phyloP scores from a whole-genome alignment of 1,140 invertebrate species.

The Chironomus tepperi region DNA sequence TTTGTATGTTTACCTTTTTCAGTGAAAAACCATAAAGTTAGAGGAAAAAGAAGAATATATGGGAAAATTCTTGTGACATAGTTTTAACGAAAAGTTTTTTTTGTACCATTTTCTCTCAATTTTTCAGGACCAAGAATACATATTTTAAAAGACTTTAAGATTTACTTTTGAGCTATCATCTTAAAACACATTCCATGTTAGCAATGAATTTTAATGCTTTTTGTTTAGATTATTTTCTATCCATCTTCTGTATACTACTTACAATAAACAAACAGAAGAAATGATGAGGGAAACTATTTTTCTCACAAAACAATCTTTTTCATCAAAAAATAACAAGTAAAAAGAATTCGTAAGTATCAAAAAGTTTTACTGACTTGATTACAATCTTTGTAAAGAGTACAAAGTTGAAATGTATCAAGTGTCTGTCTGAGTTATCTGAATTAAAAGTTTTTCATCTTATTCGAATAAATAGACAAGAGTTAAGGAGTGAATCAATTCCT shows the following conservation, averaged over 20 bases:
- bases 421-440: constrained; percentile 22
- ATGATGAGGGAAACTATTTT: too few species aligned
- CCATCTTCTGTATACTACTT: too few species aligned
- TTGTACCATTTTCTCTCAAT: background rate
- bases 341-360: background rate
- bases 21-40: constrained; percentile 17
- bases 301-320: background rate
- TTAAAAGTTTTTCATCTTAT: constrained; percentile 18
- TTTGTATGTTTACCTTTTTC: background rate
- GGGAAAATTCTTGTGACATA: background rate
- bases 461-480: constrained; percentile 16
- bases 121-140: too few species aligned
- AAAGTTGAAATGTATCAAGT: constrained; percentile 18
- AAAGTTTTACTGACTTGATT: background rate
- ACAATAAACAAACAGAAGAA: too few species aligned
- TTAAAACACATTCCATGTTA: too few species aligned
- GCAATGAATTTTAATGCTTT: too few species aligned
- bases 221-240: too few species aligned
- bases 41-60: background rate
- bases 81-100: background rate
- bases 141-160: too few species aligned
- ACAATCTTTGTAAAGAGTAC: background rate
- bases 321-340: constrained; percentile 5
- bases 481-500: background rate
- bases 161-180: too few species aligned